A percentile compares a stretch with the other conserved stretches of the same genome.
These are phyloP conservation scores for Squalus acanthias DNA, from an alignment of 2,797 vertebrate species.

Conservation along the genomic window DNA sequence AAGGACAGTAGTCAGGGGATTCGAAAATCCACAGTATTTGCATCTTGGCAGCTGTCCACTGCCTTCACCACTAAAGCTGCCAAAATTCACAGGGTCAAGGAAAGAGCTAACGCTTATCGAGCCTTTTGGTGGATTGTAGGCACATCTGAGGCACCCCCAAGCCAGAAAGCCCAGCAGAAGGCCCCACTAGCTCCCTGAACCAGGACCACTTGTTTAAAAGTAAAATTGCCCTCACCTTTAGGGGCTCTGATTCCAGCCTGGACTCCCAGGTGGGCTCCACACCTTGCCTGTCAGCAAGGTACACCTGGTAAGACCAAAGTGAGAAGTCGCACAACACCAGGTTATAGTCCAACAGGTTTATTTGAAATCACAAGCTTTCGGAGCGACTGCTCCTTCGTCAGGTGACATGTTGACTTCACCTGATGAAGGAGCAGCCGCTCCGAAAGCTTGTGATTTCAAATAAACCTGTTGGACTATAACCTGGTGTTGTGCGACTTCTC, in stretches of 20 bases:
- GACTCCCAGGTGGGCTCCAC: not conserved
- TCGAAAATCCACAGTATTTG: not conserved
- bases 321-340: too few species aligned
- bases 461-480: too few species aligned
- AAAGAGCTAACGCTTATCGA: not conserved
- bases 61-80: not conserved
- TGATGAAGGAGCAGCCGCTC: too few species aligned
- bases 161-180: not conserved
- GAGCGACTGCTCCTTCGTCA: too few species aligned
- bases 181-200: not conserved
- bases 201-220: not conserved
- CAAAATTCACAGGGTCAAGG: not conserved
- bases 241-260: not conserved
- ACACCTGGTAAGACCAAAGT: not conserved
- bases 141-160: not conserved
- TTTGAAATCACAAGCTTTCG: too few species aligned
- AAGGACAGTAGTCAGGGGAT: not conserved
- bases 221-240: not conserved
- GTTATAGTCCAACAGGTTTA: too few species aligned
- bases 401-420: too few species aligned
- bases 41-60: not conserved
- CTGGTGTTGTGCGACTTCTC: too few species aligned
- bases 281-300: not conserved
- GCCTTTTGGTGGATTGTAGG: not conserved
- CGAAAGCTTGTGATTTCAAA: too few species aligned